phyloP scores from a whole-genome alignment of 1,140 invertebrate genomes.

The Drosophila pruinosa region DNA sequence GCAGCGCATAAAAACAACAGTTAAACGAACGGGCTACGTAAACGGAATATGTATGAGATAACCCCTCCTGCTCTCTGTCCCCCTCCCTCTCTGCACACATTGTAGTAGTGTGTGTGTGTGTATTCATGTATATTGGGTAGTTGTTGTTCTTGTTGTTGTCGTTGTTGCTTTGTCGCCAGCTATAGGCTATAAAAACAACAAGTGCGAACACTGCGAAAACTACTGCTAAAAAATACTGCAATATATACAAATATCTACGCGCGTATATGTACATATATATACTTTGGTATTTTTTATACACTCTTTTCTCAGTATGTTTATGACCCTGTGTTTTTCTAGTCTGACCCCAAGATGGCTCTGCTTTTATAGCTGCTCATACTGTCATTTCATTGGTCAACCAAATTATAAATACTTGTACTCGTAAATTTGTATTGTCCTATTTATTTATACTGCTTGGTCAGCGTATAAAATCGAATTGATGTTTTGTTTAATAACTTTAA shows the following conservation, averaged over 20 bases:
- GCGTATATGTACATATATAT: conserved; percentile 24
- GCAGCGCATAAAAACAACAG: conserved; percentile 83
- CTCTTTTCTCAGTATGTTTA: conserved; percentile 59
- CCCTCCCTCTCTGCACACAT: background rate
- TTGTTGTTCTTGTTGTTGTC: conserved; percentile 47
- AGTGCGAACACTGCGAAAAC: conserved; percentile 55
- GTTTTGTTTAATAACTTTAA: background rate
- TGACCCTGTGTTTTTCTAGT: conserved; percentile 50
- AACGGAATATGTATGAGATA: conserved; percentile 79
- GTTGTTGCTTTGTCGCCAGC: conserved; percentile 53
- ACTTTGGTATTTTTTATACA: conserved; percentile 29
- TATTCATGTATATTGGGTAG: conserved; percentile 22
- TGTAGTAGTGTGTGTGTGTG: background rate
- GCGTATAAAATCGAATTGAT: conserved; percentile 3
- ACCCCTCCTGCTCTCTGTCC: background rate
- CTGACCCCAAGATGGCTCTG: conserved; percentile 53
- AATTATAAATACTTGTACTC: conserved; percentile 1
- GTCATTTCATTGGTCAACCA: conserved; percentile 44
- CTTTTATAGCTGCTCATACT: conserved; percentile 36
- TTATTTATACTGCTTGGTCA: conserved; percentile 32
- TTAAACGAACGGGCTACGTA: conserved; percentile 82
- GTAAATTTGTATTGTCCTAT: background rate
- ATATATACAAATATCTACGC: background rate
- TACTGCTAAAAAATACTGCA: conserved; percentile 66
- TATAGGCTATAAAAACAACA: conserved; percentile 63